Conservation (phyloP, 2,113 vertebrate species). For the Rhea americana region DNA sequence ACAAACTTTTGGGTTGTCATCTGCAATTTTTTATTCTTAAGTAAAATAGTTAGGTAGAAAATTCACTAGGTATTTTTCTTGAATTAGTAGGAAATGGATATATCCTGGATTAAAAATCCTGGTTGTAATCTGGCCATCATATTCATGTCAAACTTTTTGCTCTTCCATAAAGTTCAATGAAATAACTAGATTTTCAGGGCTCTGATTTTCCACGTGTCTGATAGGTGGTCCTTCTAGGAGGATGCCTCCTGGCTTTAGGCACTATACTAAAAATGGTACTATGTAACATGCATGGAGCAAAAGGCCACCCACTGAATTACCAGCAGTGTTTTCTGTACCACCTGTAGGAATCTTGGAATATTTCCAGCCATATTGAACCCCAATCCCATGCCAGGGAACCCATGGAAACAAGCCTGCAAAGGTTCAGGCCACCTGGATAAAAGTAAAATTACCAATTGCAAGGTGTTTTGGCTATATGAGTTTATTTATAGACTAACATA, state of each 20-base stretch:
- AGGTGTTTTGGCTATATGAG: background rate
- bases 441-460: background rate
- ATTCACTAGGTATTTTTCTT: background rate
- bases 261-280: background rate
- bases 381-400: fast-evolving
- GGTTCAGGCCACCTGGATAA: background rate
- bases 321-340: background rate
- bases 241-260: background rate
- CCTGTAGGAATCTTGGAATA: background rate
- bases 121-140: background rate
- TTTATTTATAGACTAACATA: slow-evolving; percentile 6
- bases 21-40: background rate
- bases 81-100: background rate
- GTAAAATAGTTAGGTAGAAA: background rate
- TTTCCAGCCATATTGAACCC: background rate
- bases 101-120: background rate
- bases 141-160: background rate
- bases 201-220: background rate
- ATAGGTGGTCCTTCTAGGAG: background rate
- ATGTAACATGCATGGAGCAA: background rate
- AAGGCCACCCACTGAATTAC: background rate
- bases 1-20: background rate
- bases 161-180: background rate
- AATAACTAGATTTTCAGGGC: background rate
- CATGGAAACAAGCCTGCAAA: background rate